These are phyloP conservation scores for Serinus canaria DNA, from an alignment of 2,113 vertebrate species.

Conservation along the genomic window DNA sequence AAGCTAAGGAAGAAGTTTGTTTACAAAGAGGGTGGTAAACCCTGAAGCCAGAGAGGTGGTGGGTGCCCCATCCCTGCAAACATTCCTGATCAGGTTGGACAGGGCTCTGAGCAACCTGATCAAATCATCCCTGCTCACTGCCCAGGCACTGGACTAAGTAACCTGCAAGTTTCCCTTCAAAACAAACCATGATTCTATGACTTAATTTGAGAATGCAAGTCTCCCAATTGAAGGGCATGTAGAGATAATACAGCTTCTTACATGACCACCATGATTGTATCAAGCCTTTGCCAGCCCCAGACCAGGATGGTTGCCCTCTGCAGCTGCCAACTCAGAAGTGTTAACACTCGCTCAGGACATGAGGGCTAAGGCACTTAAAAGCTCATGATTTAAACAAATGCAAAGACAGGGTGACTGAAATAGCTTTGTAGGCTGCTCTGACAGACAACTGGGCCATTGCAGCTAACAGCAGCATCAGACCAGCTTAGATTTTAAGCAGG, in stretches of 20 bases:
- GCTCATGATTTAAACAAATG: not conserved
- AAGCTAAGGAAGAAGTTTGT: not conserved
- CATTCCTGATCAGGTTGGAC: not conserved
- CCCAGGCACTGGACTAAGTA: not conserved
- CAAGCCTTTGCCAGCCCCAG: not conserved
- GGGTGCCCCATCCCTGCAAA: not conserved
- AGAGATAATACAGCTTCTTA: not conserved
- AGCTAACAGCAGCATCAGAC: constrained; percentile 11
- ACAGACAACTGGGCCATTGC: not conserved
- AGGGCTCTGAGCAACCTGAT: not conserved
- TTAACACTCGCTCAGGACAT: not conserved
- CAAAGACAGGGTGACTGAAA: not conserved
- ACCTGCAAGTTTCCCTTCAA: not conserved
- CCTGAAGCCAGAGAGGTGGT: not conserved
- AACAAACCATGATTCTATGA: not conserved
- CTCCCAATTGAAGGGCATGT: not conserved
- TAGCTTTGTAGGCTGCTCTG: constrained; percentile 6
- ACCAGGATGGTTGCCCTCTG: not conserved
- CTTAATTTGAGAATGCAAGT: not conserved
- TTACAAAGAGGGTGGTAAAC: not conserved
- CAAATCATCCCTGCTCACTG: not conserved
- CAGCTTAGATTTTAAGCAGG: constrained; percentile 45
- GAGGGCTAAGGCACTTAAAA: constrained; percentile 33
- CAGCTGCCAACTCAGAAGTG: not conserved
- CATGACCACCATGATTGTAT: not conserved